Conservation (phyloP, 2,797 vertebrate species). For the Fistularia commersonii region DNA sequence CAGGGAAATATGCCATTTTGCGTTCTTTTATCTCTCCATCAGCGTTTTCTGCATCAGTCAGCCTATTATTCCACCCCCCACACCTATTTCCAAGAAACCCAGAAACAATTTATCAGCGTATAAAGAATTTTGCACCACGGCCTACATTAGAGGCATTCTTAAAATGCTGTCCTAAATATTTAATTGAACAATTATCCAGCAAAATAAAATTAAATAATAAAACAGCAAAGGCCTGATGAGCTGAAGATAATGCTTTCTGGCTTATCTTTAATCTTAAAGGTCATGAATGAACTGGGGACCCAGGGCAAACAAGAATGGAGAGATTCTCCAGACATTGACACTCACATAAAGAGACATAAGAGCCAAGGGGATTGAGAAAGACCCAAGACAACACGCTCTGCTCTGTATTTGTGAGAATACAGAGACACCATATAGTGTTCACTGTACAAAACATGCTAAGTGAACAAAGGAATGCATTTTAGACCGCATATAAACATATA, state of each 20-base stretch:
- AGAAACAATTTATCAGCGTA: conserved; percentile 39
- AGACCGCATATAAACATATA: conserved; percentile 48
- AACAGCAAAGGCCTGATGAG: conserved; percentile 8
- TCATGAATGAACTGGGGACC: conserved; percentile 53
- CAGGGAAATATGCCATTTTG: conserved; percentile 13
- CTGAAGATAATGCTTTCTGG: conserved; percentile 54
- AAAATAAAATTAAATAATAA: conserved; percentile 2
- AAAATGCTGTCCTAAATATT: conserved; percentile 43
- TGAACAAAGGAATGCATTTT: conserved; percentile 27
- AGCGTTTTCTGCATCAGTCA: conserved; percentile 15
- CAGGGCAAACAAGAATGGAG: conserved; percentile 41
- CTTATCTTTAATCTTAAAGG: conserved; percentile 65
- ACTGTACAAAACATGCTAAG: conserved; percentile 32
- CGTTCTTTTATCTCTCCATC: conserved; percentile 22
- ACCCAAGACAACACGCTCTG: conserved; percentile 21
- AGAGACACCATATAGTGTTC: conserved; percentile 31
- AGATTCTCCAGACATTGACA: conserved; percentile 54
- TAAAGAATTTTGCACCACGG: conserved; percentile 39
- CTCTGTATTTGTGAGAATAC: conserved; percentile 39
- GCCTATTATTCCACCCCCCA: conserved; percentile 28
- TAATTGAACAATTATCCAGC: conserved; percentile 40
- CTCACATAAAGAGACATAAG: conserved; percentile 52
- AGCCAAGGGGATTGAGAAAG: conserved; percentile 24
- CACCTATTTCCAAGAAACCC: conserved; percentile 33
- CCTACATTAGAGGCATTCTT: conserved; percentile 36